Evolutionary conservation across 2,888 invertebrate genomes (phyloP).

Genomic region (Arctia plantaginis): DNA sequence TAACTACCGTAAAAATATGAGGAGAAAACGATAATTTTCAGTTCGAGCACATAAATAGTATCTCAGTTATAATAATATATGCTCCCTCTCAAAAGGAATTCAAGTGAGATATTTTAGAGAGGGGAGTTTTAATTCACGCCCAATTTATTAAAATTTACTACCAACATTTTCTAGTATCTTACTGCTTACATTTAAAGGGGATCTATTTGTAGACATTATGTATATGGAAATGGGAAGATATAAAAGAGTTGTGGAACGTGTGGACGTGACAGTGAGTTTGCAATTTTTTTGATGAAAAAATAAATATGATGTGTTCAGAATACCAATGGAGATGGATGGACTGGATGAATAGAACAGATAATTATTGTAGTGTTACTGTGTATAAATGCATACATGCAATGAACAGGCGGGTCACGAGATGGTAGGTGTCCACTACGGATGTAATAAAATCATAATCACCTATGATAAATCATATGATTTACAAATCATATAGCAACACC

Average conservation of each 20-base stretch:
- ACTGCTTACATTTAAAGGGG: conserved; percentile 15
- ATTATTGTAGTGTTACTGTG: too few species aligned
- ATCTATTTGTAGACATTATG: conserved; percentile 4
- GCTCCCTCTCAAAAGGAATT: conserved; percentile 34
- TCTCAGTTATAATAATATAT: conserved; percentile 21
- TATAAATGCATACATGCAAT: too few species aligned
- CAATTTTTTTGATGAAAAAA: not conserved
- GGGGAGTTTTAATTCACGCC: conserved; percentile 34
- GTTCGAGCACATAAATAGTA: not conserved
- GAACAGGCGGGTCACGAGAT: too few species aligned
- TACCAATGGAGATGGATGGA: too few species aligned
- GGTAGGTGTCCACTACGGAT: too few species aligned
- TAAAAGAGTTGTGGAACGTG: conserved; percentile 1
- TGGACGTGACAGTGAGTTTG: not conserved
- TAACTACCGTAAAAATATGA: not conserved
- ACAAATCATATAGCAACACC: too few species aligned
- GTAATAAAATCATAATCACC: too few species aligned
- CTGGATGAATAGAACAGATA: too few species aligned
- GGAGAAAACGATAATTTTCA: not conserved
- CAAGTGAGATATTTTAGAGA: conserved; percentile 21
- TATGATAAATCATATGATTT: too few species aligned
- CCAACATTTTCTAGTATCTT: conserved; percentile 2
- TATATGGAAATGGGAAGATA: not conserved
- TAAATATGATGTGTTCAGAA: too few species aligned
- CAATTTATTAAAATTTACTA: conserved; percentile 39